Base-by-base conservation (phyloP, 2,797 vertebrate species). In the Limosa lapponica region DNA sequence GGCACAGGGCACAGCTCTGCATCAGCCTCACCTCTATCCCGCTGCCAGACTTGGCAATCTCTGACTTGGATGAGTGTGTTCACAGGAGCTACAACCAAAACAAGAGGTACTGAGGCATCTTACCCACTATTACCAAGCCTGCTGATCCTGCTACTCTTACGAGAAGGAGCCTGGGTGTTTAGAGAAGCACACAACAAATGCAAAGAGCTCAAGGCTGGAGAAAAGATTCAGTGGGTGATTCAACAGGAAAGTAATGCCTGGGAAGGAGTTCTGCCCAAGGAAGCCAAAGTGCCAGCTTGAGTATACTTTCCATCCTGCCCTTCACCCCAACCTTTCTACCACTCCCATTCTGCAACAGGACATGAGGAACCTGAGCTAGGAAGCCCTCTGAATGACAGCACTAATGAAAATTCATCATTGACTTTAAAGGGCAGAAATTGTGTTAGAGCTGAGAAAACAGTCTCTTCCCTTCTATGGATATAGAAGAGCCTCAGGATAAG, bases 1-100 rank as follows among this genome's bases (percentile, higher is more conserved):
- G 25, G 32, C 0, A 0, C 0, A 0, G 12, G 1, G 11, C 34
- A 49, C 1, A 3, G 36, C 49, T 37, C 46, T 46, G 36, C 13
- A 25, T 19, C 58, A 41, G 17, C 44, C n/a, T 70, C 36, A 17
- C 55, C 43, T 84, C 73, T 44, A n/a, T 46, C 34, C 19, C 57
- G n/a, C 23, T 81, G 34, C 7, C 1, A 1, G 44, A 43, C 30
- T 12, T 85, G 39, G 30, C 16, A 17, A 28, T 57, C 39, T 23
- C 27, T 64, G 16, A 61, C 22, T 64, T 71, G 65, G 37, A 85
- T 61, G 10, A 82, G 7, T 16, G 27, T 16, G 46, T 54, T 58
- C n/a, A 30, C 1, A 91, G 36, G 37, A 34, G 34, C 66, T 74
- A 57, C n/a, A 17, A 74, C 9, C 84, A 70, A 64, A 78, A 4